Conservation (phyloP, 1,140 invertebrate species). For the Hypsibius dujardini region DNA sequence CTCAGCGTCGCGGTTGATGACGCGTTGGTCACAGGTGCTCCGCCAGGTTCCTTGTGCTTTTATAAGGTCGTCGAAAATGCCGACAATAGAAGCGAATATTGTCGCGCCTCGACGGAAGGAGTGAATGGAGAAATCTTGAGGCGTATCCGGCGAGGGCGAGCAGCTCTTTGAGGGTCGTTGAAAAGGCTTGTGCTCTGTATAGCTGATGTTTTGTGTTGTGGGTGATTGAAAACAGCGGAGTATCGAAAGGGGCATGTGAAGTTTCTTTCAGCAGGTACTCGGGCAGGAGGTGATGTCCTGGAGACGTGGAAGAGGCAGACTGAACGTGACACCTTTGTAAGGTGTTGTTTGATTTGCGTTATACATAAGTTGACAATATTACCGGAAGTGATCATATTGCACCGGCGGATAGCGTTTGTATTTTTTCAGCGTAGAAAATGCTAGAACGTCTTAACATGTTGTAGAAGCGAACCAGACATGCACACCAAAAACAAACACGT, state of each 20-base stretch:
- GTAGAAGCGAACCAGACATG: background rate
- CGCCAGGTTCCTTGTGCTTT: background rate
- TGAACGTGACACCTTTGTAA: background rate
- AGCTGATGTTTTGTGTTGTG: background rate
- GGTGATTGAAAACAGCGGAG: background rate
- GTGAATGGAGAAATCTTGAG: background rate
- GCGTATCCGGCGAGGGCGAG: background rate
- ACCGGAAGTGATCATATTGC: background rate
- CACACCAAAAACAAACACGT: background rate
- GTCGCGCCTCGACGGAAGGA: slow-evolving; percentile 2
- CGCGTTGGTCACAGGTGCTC: background rate
- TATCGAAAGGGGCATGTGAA: slow-evolving; percentile 1
- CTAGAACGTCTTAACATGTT: background rate
- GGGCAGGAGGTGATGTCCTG: background rate
- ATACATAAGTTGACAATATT: background rate
- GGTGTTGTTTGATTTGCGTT: slow-evolving; percentile 4
- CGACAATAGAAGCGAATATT: background rate
- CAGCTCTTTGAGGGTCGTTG: background rate
- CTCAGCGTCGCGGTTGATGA: background rate
- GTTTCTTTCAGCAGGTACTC: background rate
- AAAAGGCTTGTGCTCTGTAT: background rate
- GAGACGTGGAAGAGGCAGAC: too few species aligned
- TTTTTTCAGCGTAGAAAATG: background rate
- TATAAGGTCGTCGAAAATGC: background rate
- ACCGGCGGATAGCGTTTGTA: background rate